Conservation (phyloP, 2,113 vertebrate species). For the Amblyornis subalaris region DNA sequence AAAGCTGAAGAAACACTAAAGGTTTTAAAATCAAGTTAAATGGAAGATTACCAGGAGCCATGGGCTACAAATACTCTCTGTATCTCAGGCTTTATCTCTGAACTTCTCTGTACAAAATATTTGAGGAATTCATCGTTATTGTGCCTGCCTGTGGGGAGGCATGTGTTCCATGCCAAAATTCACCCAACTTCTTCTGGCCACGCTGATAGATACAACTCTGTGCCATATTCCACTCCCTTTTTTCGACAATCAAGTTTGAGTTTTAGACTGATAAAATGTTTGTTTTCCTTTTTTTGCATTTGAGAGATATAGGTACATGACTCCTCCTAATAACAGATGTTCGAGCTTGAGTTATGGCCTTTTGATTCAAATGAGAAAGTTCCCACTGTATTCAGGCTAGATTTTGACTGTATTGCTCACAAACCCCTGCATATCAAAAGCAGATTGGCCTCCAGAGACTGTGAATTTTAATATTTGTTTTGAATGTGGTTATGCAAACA, state of each 20-base stretch:
- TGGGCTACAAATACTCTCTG: not conserved
- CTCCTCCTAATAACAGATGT: not conserved
- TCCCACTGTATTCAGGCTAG: not conserved
- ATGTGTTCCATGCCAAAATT: not conserved
- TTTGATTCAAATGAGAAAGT: not conserved
- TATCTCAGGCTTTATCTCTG: not conserved
- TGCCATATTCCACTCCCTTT: not conserved
- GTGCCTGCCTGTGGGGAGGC: not conserved
- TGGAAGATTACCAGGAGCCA: not conserved
- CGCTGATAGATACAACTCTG: not conserved
- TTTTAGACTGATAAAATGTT: not conserved
- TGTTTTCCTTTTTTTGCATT: not conserved
- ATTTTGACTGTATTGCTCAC: not conserved
- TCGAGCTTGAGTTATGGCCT: not conserved
- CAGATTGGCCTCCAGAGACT: constrained; percentile 6
- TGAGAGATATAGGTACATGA: not conserved
- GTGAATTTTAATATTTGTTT: constrained; percentile 47
- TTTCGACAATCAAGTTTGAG: not conserved
- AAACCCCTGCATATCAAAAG: not conserved
- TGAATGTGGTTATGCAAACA: not conserved
- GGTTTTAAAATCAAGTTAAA: not conserved
- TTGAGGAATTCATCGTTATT: not conserved
- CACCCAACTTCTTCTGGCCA: not conserved
- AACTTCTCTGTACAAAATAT: not conserved
- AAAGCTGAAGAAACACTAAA: not conserved